Conservation (phyloP, 1,140 invertebrate species). For the Xylocopa sonorina region DNA sequence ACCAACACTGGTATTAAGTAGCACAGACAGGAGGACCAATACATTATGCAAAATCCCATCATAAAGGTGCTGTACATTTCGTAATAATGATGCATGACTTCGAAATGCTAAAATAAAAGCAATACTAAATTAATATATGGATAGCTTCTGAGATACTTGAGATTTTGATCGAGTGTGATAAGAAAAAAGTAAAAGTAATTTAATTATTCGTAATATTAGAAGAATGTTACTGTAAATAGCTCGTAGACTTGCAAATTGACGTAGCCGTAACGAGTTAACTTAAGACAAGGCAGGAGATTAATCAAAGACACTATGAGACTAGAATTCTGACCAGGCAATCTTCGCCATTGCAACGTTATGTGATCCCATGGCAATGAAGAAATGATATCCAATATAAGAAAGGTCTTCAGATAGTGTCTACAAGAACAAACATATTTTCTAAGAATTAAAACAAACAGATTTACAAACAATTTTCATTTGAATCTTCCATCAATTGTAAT, state of each 20-base stretch:
- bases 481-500: no score
- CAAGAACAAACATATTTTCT: neutral
- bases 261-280: conserved; percentile 71
- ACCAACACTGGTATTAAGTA: conserved; percentile 71
- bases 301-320: conserved; percentile 60
- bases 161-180: no score
- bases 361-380: conserved; percentile 76
- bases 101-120: conserved; percentile 73
- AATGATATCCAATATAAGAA: conserved; percentile 71
- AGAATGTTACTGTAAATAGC: conserved; percentile 68
- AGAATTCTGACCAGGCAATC: conserved; percentile 63
- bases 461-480: no score
- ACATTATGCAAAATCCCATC: conserved; percentile 72
- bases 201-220: neutral
- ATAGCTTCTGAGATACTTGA: no score
- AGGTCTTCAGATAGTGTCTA: conserved; percentile 70
- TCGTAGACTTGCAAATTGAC: conserved; percentile 66
- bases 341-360: conserved; percentile 73
- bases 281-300: conserved; percentile 76
- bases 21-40: conserved; percentile 76
- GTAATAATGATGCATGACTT: conserved; percentile 66
- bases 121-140: conserved; percentile 28
- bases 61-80: conserved; percentile 68
- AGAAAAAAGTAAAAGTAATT: no score
- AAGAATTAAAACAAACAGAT: no score